Percentiles rank a stretch among this genome's conserved stretches.
Evolutionary conservation across 2,113 vertebrate species (phyloP).

Genomic region (Chaetodon trifascialis): DNA sequence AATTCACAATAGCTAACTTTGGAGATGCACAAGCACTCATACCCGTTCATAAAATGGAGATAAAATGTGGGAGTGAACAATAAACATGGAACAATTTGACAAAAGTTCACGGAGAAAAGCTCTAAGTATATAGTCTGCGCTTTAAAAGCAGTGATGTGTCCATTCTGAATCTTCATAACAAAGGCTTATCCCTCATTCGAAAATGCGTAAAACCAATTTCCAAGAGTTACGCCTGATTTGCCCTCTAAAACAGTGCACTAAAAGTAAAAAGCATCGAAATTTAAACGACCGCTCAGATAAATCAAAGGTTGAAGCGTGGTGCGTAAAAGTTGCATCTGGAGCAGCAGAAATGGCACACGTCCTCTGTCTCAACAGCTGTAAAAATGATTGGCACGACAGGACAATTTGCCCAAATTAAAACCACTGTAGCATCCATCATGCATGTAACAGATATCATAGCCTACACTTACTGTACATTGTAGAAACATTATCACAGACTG

Average conservation of each 20-base stretch:
- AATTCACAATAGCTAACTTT: not conserved
- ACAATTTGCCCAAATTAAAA: constrained; percentile 8
- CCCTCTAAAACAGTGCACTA: not conserved
- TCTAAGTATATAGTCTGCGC: not conserved
- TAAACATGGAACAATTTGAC: not conserved
- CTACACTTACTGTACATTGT: not conserved
- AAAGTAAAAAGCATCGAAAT: not conserved
- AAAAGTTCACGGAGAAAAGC: not conserved
- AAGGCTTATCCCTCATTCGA: not conserved
- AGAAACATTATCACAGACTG: not conserved
- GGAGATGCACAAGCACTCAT: not conserved
- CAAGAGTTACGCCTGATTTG: not conserved
- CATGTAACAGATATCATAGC: not conserved
- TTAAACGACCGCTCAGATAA: not conserved
- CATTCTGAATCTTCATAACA: not conserved
- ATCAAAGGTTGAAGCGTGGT: constrained; percentile 3
- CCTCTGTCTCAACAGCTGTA: not conserved
- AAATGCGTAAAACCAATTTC: not conserved
- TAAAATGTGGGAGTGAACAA: not conserved
- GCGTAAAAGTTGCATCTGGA: constrained; percentile 18
- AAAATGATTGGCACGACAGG: not conserved
- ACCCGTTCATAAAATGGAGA: not conserved
- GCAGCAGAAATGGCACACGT: not conserved
- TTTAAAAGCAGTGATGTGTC: not conserved
- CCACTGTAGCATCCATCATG: constrained; percentile 11